Conservation (phyloP, 2,888 invertebrate species). For the Thysanoteuthis rhombus region DNA sequence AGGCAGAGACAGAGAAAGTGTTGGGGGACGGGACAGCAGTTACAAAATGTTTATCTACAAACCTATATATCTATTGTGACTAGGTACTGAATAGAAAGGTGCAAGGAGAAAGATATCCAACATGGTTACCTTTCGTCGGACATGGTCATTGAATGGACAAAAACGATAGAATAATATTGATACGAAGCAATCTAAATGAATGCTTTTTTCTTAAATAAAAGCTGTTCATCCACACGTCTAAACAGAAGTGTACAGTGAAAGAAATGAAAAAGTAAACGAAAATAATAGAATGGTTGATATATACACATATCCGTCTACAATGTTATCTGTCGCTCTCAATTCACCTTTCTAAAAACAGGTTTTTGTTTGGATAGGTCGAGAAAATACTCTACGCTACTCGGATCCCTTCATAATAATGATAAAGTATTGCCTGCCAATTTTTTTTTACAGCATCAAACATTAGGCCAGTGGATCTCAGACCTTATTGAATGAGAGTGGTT, state of each 20-base stretch:
- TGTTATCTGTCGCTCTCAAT: too few relatives aligned
- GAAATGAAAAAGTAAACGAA: too few relatives aligned
- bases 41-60: neutral
- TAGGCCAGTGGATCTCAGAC: too few relatives aligned
- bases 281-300: too few relatives aligned
- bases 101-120: neutral
- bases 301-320: neutral
- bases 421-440: too few relatives aligned
- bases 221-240: neutral
- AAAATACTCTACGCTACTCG: too few relatives aligned
- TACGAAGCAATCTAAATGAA: neutral
- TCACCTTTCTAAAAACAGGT: too few relatives aligned
- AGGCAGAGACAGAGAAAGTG: too few relatives aligned
- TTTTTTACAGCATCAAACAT: too few relatives aligned
- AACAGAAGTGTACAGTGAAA: neutral
- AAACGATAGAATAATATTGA: conserved; percentile 12
- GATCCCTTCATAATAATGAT: too few relatives aligned
- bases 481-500: too few relatives aligned
- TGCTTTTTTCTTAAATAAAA: neutral
- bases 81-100: neutral
- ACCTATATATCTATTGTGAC: neutral
- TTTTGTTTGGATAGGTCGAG: too few relatives aligned
- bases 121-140: neutral
- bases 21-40: neutral
- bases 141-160: neutral